Evolutionary conservation across 2,888 invertebrate genomes (phyloP).

Genomic region (Sphinx pinastri): DNA sequence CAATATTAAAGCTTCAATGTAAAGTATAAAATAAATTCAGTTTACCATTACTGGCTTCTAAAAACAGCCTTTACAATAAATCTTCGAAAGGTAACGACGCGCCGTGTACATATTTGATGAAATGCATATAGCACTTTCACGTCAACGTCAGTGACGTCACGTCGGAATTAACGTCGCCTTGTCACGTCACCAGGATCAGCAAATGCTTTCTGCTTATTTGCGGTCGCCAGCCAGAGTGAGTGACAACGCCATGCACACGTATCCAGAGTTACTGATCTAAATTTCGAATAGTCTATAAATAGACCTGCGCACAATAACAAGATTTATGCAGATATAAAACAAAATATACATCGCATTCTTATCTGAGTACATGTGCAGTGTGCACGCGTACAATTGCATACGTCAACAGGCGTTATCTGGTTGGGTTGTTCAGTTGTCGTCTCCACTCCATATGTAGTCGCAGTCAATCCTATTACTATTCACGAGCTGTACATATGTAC

Average conservation of each 20-base stretch:
- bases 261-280: neutral
- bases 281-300: neutral
- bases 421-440: slow-evolving; percentile 19
- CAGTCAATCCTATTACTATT: slow-evolving; percentile 70
- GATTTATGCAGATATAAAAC: neutral
- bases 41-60: neutral
- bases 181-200: slow-evolving; percentile 33
- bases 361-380: slow-evolving; percentile 11
- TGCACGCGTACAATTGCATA: slow-evolving; percentile 24
- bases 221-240: slow-evolving; percentile 21
- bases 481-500: slow-evolving; percentile 41
- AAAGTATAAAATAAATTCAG: neutral
- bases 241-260: neutral
- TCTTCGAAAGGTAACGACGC: neutral
- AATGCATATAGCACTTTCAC: slow-evolving; percentile 12
- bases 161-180: slow-evolving; percentile 10
- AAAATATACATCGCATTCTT: neutral
- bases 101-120: slow-evolving; percentile 18
- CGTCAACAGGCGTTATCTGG: slow-evolving; percentile 23
- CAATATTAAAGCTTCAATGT: neutral
- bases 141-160: slow-evolving; percentile 1
- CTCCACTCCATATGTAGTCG: slow-evolving; percentile 65
- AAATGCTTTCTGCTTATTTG: slow-evolving; percentile 35
- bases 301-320: neutral
- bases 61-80: slow-evolving; percentile 11